Conservation (phyloP, 2,888 invertebrate species). For the Noctua janthe region DNA sequence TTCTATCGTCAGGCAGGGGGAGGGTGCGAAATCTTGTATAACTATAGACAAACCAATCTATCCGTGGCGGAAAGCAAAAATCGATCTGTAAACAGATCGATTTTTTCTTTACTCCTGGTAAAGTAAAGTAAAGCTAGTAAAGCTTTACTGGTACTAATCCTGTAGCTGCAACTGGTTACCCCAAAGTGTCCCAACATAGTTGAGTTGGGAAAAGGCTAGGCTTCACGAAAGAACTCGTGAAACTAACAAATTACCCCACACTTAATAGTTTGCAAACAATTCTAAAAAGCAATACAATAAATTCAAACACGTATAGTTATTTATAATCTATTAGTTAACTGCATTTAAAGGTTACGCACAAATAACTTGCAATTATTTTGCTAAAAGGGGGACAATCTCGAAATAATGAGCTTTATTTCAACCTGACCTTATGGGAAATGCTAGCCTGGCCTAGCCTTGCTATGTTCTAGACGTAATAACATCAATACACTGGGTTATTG, state of each 20-base stretch:
- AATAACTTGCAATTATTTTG: constrained; percentile 50
- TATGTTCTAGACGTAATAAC: constrained; percentile 2
- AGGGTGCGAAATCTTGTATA: too few species aligned
- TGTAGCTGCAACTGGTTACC: background rate
- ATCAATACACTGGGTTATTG: background rate
- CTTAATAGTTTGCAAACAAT: constrained; percentile 4
- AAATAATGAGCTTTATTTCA: constrained; percentile 50
- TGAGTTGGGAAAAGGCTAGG: background rate
- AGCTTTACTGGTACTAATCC: too few species aligned
- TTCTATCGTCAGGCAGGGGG: too few species aligned
- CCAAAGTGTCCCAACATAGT: background rate
- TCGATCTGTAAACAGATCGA: too few species aligned
- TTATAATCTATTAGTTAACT: constrained; percentile 15
- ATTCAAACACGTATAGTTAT: constrained; percentile 25
- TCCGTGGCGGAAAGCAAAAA: too few species aligned
- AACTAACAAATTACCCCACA: background rate
- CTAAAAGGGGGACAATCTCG: constrained; percentile 40
- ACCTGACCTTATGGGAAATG: constrained; percentile 43
- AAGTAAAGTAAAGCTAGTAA: too few species aligned
- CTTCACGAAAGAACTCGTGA: background rate
- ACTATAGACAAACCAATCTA: too few species aligned
- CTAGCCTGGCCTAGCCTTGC: constrained; percentile 1
- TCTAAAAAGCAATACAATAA: constrained; percentile 29
- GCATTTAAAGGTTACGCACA: constrained; percentile 46
- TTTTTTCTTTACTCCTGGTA: too few species aligned